Evolutionary conservation across 2,888 invertebrate species (phyloP).

Genomic region (Pachymerium ferrugineum): DNA sequence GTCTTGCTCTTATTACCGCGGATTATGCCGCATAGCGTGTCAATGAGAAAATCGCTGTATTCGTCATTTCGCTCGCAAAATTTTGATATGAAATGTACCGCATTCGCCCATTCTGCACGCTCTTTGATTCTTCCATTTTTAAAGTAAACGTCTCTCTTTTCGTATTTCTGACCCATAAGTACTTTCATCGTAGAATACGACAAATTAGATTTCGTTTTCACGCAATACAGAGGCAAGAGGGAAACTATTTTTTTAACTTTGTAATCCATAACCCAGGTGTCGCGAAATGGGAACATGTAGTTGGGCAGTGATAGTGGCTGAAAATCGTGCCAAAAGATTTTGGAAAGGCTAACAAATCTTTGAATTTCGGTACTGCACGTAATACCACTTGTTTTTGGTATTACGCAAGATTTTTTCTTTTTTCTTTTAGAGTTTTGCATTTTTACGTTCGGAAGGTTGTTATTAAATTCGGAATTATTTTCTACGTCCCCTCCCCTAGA

Average conservation of each 20-base stretch:
- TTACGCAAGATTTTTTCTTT: neutral
- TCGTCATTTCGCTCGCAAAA: neutral
- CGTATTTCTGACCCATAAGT: neutral
- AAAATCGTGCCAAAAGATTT: neutral
- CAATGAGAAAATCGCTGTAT: neutral
- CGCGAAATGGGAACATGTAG: neutral
- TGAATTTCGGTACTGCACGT: neutral
- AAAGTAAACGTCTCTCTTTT: neutral
- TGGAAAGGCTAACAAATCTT: neutral
- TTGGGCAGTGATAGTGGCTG: neutral
- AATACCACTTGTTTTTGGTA: neutral
- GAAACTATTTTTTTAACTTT: neutral
- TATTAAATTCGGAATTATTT: no score
- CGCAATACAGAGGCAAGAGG: neutral
- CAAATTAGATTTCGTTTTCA: neutral
- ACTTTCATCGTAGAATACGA: neutral
- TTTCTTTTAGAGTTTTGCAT: neutral
- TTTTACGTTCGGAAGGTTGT: neutral
- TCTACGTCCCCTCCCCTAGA: no score
- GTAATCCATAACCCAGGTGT: neutral
- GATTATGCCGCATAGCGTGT: neutral
- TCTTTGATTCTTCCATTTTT: neutral
- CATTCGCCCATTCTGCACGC: neutral
- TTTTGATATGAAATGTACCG: neutral
- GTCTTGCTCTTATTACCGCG: neutral